These are phyloP conservation scores for Eciton burchellii DNA, from an alignment of 1,140 invertebrate species.

Conservation along the genomic window DNA sequence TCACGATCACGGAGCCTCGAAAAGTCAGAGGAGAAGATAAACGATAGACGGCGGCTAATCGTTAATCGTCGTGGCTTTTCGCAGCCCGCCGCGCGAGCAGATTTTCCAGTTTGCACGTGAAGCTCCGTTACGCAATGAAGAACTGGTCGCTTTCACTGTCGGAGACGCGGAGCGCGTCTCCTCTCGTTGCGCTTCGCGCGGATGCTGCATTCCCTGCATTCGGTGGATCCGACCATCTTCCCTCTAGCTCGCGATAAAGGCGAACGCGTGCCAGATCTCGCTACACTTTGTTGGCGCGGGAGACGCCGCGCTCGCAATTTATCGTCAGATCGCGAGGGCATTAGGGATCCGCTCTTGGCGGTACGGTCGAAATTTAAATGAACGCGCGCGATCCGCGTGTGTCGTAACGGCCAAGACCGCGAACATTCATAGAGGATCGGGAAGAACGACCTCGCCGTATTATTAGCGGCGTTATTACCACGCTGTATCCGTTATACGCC, in stretches of 20 bases:
- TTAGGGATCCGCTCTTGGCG: conserved; percentile 52
- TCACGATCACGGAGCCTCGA: background rate
- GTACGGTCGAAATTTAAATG: conserved; percentile 58
- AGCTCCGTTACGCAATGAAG: background rate
- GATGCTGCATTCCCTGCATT: no score
- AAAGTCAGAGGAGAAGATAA: background rate
- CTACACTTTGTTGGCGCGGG: conserved; percentile 3
- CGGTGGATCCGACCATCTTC: conserved; percentile 34
- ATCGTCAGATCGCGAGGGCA: conserved; percentile 50
- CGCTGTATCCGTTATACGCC: conserved; percentile 15
- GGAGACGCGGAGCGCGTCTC: background rate
- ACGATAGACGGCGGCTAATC: background rate
- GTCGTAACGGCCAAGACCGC: conserved; percentile 62
- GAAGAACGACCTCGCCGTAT: conserved; percentile 72
- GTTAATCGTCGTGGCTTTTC: background rate
- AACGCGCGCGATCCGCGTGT: conserved; percentile 34
- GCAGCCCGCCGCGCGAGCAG: background rate
- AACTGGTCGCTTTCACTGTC: no score
- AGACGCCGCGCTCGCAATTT: conserved; percentile 54
- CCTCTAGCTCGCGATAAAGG: conserved; percentile 17
- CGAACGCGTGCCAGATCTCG: conserved; percentile 53
- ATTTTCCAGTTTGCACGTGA: background rate
- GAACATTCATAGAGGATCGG: conserved; percentile 55
- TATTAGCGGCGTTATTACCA: conserved; percentile 67
- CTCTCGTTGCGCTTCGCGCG: background rate